Conservation (phyloP, 1,140 invertebrate genomes). For the Drosophila varians region DNA sequence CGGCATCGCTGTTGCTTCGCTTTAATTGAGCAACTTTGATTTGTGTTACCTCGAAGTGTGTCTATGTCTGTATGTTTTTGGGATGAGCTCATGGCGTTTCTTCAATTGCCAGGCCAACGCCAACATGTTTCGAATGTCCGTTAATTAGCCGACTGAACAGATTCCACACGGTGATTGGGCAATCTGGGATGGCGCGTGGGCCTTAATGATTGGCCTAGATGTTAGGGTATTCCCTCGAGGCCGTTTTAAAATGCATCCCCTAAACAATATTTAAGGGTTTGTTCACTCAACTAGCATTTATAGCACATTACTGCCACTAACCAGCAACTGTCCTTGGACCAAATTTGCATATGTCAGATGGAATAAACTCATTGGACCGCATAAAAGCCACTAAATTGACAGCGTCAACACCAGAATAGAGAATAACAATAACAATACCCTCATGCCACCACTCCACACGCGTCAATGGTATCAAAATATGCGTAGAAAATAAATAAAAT, state of each 20-base stretch:
- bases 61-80: conserved; percentile 7
- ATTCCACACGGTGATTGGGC: conserved; percentile 13
- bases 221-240: not conserved
- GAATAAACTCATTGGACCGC: conserved; percentile 67
- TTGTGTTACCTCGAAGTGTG: conserved; percentile 34
- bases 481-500: conserved; percentile 58
- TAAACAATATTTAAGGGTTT: not conserved
- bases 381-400: conserved; percentile 64
- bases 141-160: conserved; percentile 50
- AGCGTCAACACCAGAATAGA: conserved; percentile 39
- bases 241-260: not conserved
- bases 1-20: conserved; percentile 10
- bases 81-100: conserved; percentile 61
- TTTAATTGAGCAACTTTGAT: conserved; percentile 61
- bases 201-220: conserved; percentile 14
- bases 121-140: conserved; percentile 42
- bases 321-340: conserved; percentile 1
- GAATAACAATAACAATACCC: conserved; percentile 31
- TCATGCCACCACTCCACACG: conserved; percentile 27
- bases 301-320: not conserved
- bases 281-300: not conserved
- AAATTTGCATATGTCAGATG: conserved; percentile 53
- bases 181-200: conserved; percentile 20
- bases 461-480: conserved; percentile 60
- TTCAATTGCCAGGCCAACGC: conserved; percentile 50